Base-by-base conservation (phyloP, 53 echinoderm and acorn worm genomes). In the Pentamera pediparva region DNA sequence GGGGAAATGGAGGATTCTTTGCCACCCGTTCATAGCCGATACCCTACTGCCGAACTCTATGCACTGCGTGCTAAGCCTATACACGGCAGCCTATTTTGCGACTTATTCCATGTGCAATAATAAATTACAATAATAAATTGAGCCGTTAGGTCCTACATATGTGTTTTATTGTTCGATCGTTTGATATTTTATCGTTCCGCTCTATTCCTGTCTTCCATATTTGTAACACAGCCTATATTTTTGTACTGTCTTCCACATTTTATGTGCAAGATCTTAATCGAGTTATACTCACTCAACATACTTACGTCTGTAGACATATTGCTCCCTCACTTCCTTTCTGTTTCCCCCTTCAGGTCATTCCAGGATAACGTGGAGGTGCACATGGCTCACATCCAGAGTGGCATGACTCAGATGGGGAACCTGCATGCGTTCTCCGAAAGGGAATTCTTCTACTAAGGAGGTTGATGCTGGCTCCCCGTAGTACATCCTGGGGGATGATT, bases 351-450 rank as follows among this genome's bases (percentile, higher is more conserved):
- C 72, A 93, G 93, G 69, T 93, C 89, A 70, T 93, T 93, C 62
- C 89, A 93, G 70, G 82, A 93, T 65, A 93, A 89, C 58, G 93
- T 93, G n/a, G 93, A 93, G 49, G 86, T 93, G 2, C 93, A 93
- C 67, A 84, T 89, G 32, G 89, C 93, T 17, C 89, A 89, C 40
- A 89, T 93, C 53, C 93, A 93, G 76, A 93, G 89, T 79, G 93
- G 93, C 4, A 93, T 93, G 93, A 93, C 86, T 35, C 93, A 93
- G 74, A 93, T 93, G 93, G 93, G 93, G 17, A 93, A 93, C 70
- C 86, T 93, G 2, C 93, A 93, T 30, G 93, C 93, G 28, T 93
- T 93, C 70, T 79, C 93, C 35, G 93, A 92, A 49, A 92, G 77
- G 36, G 52, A 32, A 32, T 53, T 35, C 34, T 35, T 51, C 30